A percentile compares a stretch with the other conserved stretches of the same genome.
phyloP scores from a whole-genome alignment of 2,888 invertebrate genomes.

The Melanostoma scalare region DNA sequence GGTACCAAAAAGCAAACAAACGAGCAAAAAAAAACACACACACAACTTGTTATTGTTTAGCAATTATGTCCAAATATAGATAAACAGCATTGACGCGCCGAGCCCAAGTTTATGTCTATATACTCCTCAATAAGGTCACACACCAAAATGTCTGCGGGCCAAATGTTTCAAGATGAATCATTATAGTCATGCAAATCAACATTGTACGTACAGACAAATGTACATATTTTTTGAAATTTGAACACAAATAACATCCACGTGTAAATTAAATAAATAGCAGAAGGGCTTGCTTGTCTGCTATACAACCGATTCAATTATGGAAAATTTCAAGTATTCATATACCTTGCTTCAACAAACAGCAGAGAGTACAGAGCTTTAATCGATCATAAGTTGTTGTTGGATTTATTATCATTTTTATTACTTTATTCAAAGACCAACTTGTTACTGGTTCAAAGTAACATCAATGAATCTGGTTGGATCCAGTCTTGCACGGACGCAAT shows the following conservation, averaged over 20 bases:
- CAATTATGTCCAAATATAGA: background rate
- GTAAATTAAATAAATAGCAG: slow-evolving; percentile 9
- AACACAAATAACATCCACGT: slow-evolving; percentile 36
- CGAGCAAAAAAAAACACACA: background rate
- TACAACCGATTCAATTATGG: slow-evolving; percentile 33
- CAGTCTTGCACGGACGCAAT: slow-evolving; percentile 31
- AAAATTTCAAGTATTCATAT: slow-evolving; percentile 10
- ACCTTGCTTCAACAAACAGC: background rate
- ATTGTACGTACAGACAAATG: background rate
- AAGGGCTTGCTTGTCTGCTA: background rate
- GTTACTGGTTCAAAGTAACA: slow-evolving; percentile 25
- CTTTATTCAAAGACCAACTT: slow-evolving; percentile 22
- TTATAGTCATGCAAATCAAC: slow-evolving; percentile 35
- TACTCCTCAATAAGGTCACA: slow-evolving; percentile 14
- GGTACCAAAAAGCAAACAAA: background rate
- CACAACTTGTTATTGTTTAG: background rate
- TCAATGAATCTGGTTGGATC: slow-evolving; percentile 22
- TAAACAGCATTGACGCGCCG: background rate
- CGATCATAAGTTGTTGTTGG: slow-evolving; percentile 5
- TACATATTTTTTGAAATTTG: slow-evolving; percentile 6
- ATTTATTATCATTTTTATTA: background rate
- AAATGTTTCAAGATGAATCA: slow-evolving; percentile 30
- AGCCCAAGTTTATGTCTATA: background rate
- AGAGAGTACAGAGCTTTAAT: background rate
- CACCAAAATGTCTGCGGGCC: slow-evolving; percentile 8